phyloP scores from a whole-genome alignment of 2,797 vertebrate species.

The Poliocrania exsul region DNA sequence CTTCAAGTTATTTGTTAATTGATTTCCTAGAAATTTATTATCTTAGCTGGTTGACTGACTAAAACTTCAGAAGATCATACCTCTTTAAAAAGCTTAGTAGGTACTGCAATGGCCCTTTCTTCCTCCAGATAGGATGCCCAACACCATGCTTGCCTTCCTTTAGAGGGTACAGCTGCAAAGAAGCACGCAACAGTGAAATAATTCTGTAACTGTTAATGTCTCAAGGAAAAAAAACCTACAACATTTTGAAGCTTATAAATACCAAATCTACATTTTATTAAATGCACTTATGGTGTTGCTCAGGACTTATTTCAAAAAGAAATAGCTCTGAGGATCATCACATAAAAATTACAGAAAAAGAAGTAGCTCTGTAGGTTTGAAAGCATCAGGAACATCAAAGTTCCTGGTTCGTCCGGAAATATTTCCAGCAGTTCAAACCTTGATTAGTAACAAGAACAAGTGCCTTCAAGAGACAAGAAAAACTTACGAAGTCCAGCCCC shows the following conservation, averaged over 20 bases:
- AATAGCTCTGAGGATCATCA: background rate
- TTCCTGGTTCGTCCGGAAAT: background rate
- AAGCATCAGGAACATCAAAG: background rate
- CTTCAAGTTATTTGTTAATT: background rate
- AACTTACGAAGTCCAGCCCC: background rate
- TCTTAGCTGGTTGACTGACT: background rate
- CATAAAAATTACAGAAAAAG: background rate
- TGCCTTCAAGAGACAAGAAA: background rate
- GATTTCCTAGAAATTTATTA: background rate
- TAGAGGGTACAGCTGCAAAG: constrained; percentile 79
- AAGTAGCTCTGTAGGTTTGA: background rate
- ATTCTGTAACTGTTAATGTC: background rate
- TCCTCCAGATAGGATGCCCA: constrained; percentile 88
- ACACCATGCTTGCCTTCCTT: constrained; percentile 85
- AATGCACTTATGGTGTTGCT: background rate
- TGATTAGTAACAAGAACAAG: background rate
- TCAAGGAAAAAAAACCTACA: background rate
- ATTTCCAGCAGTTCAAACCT: background rate
- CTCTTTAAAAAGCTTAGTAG: constrained; percentile 87
- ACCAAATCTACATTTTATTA: background rate
- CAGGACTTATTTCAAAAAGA: background rate
- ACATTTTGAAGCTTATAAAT: background rate
- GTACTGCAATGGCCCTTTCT: constrained; percentile 82
- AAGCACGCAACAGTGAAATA: background rate
- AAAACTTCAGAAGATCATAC: constrained; percentile 53